These are phyloP conservation scores for Nudaria mundana DNA, from an alignment of 2,888 invertebrate genomes.

Conservation along the genomic window DNA sequence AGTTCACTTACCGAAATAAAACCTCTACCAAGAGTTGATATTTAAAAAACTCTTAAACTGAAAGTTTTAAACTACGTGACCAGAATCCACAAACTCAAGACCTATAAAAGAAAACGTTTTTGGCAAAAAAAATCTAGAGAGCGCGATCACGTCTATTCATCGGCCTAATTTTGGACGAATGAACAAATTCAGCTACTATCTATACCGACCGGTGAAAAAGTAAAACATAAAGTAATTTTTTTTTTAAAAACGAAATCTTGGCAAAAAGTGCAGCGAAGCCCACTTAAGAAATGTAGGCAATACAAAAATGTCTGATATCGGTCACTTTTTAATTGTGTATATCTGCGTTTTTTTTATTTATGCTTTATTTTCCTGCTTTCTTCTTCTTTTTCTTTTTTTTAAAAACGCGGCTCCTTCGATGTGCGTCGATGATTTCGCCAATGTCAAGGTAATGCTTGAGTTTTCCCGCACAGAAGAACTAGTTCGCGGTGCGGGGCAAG, in stretches of 20 bases:
- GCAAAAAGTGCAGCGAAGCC: constrained; percentile 45
- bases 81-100: neutral
- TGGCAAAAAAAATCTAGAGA: constrained; percentile 20
- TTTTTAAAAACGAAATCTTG: constrained; percentile 31
- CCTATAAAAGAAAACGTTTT: neutral
- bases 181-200: constrained; percentile 41
- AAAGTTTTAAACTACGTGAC: neutral
- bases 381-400: constrained; percentile 1
- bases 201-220: constrained; percentile 29
- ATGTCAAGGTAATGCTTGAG: too few relatives aligned
- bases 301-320: constrained; percentile 33
- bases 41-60: too few relatives aligned
- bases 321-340: constrained; percentile 10
- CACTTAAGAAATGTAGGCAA: constrained; percentile 51
- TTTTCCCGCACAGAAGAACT: too few relatives aligned
- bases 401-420: too few relatives aligned
- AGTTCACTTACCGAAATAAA: too few relatives aligned
- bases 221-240: constrained; percentile 29
- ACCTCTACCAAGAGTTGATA: too few relatives aligned
- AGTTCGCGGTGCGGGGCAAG: too few relatives aligned
- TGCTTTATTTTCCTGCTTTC: too few relatives aligned
- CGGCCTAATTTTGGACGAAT: constrained; percentile 47
- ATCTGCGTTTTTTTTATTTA: too few relatives aligned
- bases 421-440: too few relatives aligned
- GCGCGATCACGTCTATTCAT: constrained; percentile 39